Evolutionary conservation across 2,113 vertebrate species (phyloP).

Genomic region (Oenanthe oenanthe): DNA sequence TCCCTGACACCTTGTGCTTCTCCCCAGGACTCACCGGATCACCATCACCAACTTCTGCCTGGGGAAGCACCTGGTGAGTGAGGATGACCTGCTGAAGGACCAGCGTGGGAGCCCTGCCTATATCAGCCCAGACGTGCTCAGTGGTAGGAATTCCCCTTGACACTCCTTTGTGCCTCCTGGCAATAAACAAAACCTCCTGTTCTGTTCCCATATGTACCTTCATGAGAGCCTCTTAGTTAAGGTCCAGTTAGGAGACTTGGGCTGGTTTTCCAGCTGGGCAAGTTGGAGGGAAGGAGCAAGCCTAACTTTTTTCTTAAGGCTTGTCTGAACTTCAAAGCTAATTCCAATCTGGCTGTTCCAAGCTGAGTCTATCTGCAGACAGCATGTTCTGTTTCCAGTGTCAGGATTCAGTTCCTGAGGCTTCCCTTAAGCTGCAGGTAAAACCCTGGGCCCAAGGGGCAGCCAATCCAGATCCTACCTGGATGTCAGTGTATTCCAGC

Average conservation of each 20-base stretch:
- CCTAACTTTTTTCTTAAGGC: neutral
- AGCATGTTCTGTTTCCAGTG: neutral
- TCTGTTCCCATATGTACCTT: neutral
- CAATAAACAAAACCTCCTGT: neutral
- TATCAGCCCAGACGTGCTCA: slow-evolving; percentile 97
- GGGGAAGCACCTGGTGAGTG: slow-evolving; percentile 97
- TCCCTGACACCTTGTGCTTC: neutral
- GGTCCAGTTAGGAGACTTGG: neutral
- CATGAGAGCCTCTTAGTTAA: neutral
- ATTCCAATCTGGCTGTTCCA: neutral
- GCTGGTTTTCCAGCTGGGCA: neutral
- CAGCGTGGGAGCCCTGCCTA: slow-evolving; percentile 98
- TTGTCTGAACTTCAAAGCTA: neutral
- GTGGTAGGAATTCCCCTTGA: slow-evolving; percentile 75
- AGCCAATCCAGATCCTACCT: neutral
- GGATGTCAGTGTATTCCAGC: neutral
- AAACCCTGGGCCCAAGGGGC: neutral
- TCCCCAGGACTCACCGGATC: slow-evolving; percentile 91
- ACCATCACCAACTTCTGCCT: slow-evolving; percentile 99
- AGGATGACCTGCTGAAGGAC: slow-evolving; percentile 97
- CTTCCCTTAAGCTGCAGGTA: neutral
- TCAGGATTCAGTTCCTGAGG: neutral
- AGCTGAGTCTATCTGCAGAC: neutral
- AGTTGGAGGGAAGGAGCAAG: neutral
- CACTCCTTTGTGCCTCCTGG: neutral